Base-by-base conservation (phyloP, 2,888 invertebrate genomes). In the Rhopalosiphum nymphaeae region DNA sequence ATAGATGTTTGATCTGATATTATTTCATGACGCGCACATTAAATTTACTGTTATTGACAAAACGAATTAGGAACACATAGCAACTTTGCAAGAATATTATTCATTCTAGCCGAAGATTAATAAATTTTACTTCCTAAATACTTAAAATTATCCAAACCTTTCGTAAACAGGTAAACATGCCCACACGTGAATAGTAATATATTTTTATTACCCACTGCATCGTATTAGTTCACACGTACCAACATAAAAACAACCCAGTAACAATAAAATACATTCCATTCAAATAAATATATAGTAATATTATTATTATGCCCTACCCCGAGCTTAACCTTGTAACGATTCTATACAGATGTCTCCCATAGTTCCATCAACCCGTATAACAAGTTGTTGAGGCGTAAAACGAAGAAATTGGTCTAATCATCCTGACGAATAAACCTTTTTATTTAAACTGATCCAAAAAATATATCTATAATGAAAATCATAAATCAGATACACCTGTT, bases 401-500 rank as follows among this genome's bases (percentile, higher is more conserved):
- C n/a, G 56, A 57, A 91, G 36, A 86, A 87, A 87, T 49, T 42
- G 57, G 56, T n/a, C 29, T 91, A 84, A 42, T 84, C 29, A 56
- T 85, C 2, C 29, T n/a, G 5, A 85, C 10, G n/a, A 44, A 91
- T n/a, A 25, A 42, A 85, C n/a, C 29, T 53, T 42, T 67, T 49
- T 56, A 42, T 26, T 36, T 42, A 61, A 61, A 91, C n/a, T 85
- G 57, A 91, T 57, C 36, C n/a, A n/a, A 46, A 67, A 86, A 86
- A 16, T 29, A 87, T 26, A 36, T 91, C 36, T 36, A 26, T 36
- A 61, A 87, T 87, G 16, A 36, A 87, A 67, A 36, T 67, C 26
- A 16, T 46, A 44, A 46, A 92, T 49, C 87, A 92, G 61, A 88
- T 87, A 49, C 91, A 87, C 61, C 42, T 88, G 67, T n/a, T n/a